Evolutionary conservation across 2,797 vertebrate genomes (phyloP).

Genomic region (Columba guinea): DNA sequence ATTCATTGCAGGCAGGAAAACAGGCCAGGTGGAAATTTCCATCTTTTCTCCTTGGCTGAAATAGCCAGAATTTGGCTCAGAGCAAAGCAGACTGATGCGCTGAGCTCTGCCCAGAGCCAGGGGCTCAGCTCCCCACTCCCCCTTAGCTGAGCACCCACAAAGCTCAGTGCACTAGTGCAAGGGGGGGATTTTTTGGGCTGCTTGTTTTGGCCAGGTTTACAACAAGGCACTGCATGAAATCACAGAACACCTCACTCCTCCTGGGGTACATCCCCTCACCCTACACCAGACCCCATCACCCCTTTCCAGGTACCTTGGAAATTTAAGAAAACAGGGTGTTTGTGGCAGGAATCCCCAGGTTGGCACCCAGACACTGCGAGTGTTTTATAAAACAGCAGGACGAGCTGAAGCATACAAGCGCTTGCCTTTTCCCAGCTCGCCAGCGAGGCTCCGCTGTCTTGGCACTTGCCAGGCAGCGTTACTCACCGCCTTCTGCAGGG

Average conservation of each 20-base stretch:
- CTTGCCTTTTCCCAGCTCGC: not conserved
- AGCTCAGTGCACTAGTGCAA: not conserved
- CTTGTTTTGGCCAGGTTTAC: not conserved
- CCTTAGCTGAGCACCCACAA: not conserved
- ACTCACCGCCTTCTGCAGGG: not conserved
- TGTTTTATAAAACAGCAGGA: slow-evolving; percentile 15
- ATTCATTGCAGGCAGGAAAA: not conserved
- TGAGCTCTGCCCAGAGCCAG: not conserved
- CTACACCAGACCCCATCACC: not conserved
- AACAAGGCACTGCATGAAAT: not conserved
- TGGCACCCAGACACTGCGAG: not conserved
- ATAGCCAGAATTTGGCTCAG: not conserved
- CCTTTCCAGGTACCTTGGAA: not conserved
- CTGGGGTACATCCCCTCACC: not conserved
- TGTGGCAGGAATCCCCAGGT: not conserved
- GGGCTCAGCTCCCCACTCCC: not conserved
- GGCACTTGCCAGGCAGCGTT: not conserved
- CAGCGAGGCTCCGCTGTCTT: not conserved
- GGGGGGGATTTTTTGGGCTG: not conserved
- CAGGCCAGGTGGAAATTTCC: slow-evolving; percentile 53
- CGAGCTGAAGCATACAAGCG: slow-evolving; percentile 2
- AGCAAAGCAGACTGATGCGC: not conserved
- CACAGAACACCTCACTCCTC: not conserved
- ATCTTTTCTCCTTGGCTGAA: slow-evolving; percentile 4
- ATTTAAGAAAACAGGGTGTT: not conserved